Percentiles rank a stretch among this genome's conserved stretches.
phyloP scores from a whole-genome alignment of 2,888 invertebrate species.

The Aquatica leii region DNA sequence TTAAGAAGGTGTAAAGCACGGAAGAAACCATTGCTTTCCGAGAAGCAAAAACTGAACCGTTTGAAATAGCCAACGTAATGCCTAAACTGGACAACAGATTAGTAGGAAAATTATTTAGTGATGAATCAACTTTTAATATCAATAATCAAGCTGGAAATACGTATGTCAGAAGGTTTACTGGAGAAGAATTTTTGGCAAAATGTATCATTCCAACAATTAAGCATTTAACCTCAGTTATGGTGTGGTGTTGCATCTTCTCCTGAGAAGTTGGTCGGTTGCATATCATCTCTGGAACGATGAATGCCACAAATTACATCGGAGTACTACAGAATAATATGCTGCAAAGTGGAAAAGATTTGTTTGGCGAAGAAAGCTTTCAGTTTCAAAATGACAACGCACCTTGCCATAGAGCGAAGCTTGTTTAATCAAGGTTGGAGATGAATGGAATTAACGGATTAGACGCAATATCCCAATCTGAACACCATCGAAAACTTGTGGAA shows the following conservation, averaged over 20 bases:
- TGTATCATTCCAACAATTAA: not conserved
- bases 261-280: not conserved
- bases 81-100: not conserved
- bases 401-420: not conserved
- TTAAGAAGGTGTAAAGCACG: not conserved
- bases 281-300: not conserved
- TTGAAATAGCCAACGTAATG: not conserved
- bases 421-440: not conserved
- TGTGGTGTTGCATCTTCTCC: not conserved
- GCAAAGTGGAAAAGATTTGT: not conserved
- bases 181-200: not conserved
- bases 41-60: not conserved
- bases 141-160: not conserved
- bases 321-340: not conserved
- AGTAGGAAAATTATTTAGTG: not conserved
- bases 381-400: not conserved
- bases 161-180: not conserved
- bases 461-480: not conserved
- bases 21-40: not conserved
- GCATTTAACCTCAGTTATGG: slow-evolving; percentile 1
- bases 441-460: not conserved
- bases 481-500: not conserved
- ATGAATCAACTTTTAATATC: slow-evolving; percentile 5
- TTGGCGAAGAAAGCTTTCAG: not conserved
- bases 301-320: not conserved